Conservation (phyloP, 2,797 vertebrate genomes). For the Enteromius thamalakanensis region DNA sequence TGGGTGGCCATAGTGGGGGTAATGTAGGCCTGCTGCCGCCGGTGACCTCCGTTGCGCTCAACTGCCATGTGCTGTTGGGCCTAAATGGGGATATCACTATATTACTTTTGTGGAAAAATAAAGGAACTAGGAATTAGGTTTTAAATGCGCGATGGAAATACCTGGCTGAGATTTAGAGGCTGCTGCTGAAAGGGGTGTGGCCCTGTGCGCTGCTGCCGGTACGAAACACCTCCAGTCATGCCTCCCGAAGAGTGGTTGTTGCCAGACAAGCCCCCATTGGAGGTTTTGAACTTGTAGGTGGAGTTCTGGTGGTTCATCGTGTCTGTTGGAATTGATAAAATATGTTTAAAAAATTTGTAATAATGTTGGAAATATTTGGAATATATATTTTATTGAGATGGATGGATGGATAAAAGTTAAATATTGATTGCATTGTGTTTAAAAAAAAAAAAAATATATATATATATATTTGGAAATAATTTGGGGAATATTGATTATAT, state of each 20-base stretch:
- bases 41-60: constrained; percentile 87
- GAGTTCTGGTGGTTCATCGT: constrained; percentile 90
- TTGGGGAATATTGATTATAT: background rate
- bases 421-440: background rate
- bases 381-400: background rate
- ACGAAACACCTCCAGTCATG: constrained; percentile 81
- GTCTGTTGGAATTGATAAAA: constrained; percentile 71
- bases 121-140: background rate
- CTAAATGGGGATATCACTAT: constrained; percentile 68
- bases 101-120: background rate
- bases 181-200: constrained; percentile 95
- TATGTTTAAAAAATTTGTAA: background rate
- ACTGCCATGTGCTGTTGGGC: constrained; percentile 92
- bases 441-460: background rate
- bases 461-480: background rate
- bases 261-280: constrained; percentile 86
- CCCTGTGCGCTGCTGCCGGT: constrained; percentile 91
- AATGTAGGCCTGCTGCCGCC: constrained; percentile 97
- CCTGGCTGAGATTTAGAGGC: constrained; percentile 99
- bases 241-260: constrained; percentile 88
- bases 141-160: constrained; percentile 60
- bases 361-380: background rate
- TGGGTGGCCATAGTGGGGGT: constrained; percentile 93
- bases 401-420: background rate
- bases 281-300: constrained; percentile 93